Base-by-base conservation (phyloP, 1,140 invertebrate species). In the Medauroidea extradentata region DNA sequence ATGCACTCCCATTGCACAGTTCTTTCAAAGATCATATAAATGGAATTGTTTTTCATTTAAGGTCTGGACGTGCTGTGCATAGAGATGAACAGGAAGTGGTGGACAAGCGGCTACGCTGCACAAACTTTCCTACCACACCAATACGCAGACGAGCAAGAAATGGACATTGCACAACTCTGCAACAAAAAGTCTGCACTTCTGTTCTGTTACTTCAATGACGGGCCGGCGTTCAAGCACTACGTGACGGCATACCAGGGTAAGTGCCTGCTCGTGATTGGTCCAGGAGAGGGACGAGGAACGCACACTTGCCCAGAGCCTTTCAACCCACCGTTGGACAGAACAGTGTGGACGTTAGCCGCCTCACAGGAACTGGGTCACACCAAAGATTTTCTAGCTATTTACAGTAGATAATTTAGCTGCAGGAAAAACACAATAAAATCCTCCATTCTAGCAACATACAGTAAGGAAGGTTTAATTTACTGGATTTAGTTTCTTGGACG, bases 141-240 rank as follows among this genome's bases (percentile, higher is more conserved):
- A 25, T 81, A 76, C 59, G 66, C 73, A 4, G 70, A 71, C 16
- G 59, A 70, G 46, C 69, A 71, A 14, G 57, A 67, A 39, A 63
- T 72, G 24, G 57, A 71, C 1, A 27, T 65, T 19, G 61, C 16
- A 63, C 60, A 11, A 69, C 59, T 21, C 51, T 69, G 41, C 29
- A 75, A 27, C 63, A 14, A 58, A 19, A 69, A 72, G n/a, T 78
- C 78, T 53, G 85, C 84, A 0, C 64, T 89, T 49, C 64, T 90
- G 23, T 90, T 90, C 67, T 90, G 87, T 65, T 90, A 90, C 66
- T 90, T 90, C 65, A 90, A 89, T 63, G 83, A 88, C 61, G 78
- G 80, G 1, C 34, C 54, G 5, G 85, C 85, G 16, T 90, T 90
- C 71, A 57, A 73, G 5, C 71, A 85, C 8, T 90, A 90, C 66